A percentile compares a stretch with the other conserved stretches of the same genome.
These are phyloP conservation scores for Bos javanicus DNA, from an alignment of 2,113 vertebrate genomes.

Conservation along the genomic window DNA sequence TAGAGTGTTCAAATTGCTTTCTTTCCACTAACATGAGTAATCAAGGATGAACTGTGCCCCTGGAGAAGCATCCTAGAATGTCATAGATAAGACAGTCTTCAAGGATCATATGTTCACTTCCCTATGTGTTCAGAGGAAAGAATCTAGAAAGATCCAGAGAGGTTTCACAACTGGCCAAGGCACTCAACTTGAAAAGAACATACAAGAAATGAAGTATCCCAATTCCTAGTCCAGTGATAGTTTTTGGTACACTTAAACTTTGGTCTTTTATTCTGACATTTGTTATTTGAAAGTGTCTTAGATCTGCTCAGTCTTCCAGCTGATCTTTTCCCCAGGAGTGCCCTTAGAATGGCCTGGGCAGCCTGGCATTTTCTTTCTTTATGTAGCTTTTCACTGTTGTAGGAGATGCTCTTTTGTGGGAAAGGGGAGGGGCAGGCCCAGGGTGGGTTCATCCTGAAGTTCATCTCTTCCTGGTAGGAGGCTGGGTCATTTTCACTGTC, in stretches of 20 bases:
- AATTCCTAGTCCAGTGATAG: neutral
- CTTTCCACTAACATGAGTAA: neutral
- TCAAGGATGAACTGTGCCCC: neutral
- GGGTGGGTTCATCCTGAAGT: neutral
- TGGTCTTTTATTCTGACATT: neutral
- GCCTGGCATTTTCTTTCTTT: neutral
- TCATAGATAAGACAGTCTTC: neutral
- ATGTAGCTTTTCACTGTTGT: neutral
- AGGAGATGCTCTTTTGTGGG: neutral
- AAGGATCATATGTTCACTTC: neutral
- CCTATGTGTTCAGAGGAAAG: neutral
- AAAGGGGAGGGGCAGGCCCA: neutral
- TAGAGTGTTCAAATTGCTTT: constrained; percentile 15
- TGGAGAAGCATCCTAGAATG: neutral
- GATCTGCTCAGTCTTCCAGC: neutral
- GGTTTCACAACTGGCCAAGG: neutral
- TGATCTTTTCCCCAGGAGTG: neutral
- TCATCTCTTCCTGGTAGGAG: neutral
- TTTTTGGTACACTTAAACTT: neutral
- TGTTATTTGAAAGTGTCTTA: neutral
- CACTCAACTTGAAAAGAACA: neutral
- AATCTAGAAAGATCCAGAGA: neutral
- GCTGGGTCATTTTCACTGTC: neutral
- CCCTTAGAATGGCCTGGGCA: neutral
- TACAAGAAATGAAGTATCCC: neutral